Evolutionary conservation across 2,797 vertebrate genomes (phyloP), one percentile per base, ranked within the genome.

Genomic region (Echiichthys vipera): DNA sequence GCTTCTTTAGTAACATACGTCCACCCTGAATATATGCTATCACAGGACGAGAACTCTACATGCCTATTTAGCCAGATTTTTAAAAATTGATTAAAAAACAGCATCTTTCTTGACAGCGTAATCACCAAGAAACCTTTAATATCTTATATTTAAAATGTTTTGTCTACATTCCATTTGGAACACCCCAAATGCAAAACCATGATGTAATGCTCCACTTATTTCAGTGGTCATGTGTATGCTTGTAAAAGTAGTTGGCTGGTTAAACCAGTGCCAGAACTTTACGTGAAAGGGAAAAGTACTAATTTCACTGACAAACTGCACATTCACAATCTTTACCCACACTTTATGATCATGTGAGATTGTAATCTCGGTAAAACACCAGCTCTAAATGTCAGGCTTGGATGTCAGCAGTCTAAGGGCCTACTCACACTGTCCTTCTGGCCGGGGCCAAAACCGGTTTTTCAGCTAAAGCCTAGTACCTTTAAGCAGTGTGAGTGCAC

Each of bases 1-100:
- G 45, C 18, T 71, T 56, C 57, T 27, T 39, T n/a, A 55, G 22
- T 47, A 18, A 54, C 71, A 71, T 72, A 57, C n/a, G 5, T 69
- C 30, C 34, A 58, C 22, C 29, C 50, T 73, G 54, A 77, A 64
- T 59, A 71, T 42, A 77, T 25, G 46, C 47, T 24, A 8, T 36
- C 36, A 68, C 55, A 53, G 0, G 12, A 51, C 51, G 27, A 42
- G 51, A 59, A 68, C 40, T 68, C 14, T 42, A 47, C 18, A 57
- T 24, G 39, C 36, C 42, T 3, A 6, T 66, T 76, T 36, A 57
- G 2, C 18, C 54, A 39, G 24, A 58, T 29, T 49, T n/a, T 32
- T 51, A 27, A 49, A 2, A 51, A 25, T 32, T 36, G 20, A n/a
- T 64, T 54, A n/a, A 55, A 42, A 63, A 77, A 55, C 12, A 20